phyloP scores from a whole-genome alignment of 2,113 vertebrate species.

The Corydoras maculifer region DNA sequence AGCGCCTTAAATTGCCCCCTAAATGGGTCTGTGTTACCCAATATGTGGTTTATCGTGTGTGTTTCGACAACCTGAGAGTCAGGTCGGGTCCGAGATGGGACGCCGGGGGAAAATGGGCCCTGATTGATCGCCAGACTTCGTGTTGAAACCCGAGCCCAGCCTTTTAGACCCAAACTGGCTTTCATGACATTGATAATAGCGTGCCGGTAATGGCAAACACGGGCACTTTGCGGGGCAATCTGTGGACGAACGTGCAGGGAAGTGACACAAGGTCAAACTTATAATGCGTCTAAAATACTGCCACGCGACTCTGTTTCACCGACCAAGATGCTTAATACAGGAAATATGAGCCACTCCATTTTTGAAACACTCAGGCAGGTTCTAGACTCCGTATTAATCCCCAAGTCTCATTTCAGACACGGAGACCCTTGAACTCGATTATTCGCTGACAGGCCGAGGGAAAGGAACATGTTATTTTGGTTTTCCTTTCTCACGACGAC shows the following conservation, averaged over 20 bases:
- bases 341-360: constrained; percentile 45
- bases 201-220: constrained; percentile 53
- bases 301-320: constrained; percentile 49
- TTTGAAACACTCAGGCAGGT: background rate
- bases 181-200: constrained; percentile 70
- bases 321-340: constrained; percentile 36
- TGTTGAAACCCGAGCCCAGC: constrained; percentile 59
- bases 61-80: constrained; percentile 59
- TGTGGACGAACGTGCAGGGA: constrained; percentile 62
- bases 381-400: background rate
- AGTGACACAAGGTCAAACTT: constrained; percentile 61
- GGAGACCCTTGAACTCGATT: constrained; percentile 26
- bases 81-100: constrained; percentile 34
- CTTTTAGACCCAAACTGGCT: constrained; percentile 56
- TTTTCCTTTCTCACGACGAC: background rate
- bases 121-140: constrained; percentile 65
- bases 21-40: constrained; percentile 68
- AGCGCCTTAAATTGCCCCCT: constrained; percentile 66
- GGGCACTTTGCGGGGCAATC: constrained; percentile 61
- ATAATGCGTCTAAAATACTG: constrained; percentile 55
- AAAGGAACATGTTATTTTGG: background rate
- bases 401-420: constrained; percentile 6
- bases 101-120: constrained; percentile 53
- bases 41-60: constrained; percentile 64
- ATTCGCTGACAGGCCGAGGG: background rate